These are phyloP conservation scores for Venustoraphidia nigricollis DNA, from an alignment of 2,888 invertebrate species.

Conservation along the genomic window DNA sequence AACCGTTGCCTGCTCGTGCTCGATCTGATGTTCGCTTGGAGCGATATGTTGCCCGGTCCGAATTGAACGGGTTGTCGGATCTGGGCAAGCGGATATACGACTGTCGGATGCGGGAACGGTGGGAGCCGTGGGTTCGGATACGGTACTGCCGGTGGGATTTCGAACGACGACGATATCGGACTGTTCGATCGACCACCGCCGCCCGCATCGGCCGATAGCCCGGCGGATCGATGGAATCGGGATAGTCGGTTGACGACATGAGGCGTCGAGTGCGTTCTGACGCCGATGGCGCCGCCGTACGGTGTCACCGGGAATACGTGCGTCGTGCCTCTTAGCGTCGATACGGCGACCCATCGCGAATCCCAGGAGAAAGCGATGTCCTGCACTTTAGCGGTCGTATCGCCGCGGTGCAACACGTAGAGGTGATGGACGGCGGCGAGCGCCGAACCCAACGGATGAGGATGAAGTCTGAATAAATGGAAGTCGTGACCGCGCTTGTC, in stretches of 20 bases:
- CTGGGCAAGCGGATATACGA: conserved; percentile 70
- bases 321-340: conserved; percentile 90
- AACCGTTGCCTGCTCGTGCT: conserved; percentile 46
- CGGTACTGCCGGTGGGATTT: conserved; percentile 37
- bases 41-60: conserved; percentile 4
- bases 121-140: conserved; percentile 81
- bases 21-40: conserved; percentile 6
- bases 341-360: conserved; percentile 92
- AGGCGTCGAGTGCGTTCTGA: conserved; percentile 86
- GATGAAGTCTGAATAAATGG: conserved; percentile 86
- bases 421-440: conserved; percentile 87
- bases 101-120: conserved; percentile 76
- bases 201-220: conserved; percentile 45
- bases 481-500: conserved; percentile 90
- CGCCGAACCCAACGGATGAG: conserved; percentile 78
- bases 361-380: conserved; percentile 86
- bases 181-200: conserved; percentile 47
- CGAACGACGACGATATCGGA: conserved; percentile 36
- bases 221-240: conserved; percentile 91
- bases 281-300: conserved; percentile 83
- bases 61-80: conserved; percentile 49
- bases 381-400: conserved; percentile 89
- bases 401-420: conserved; percentile 87
- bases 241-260: conserved; percentile 89
- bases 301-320: conserved; percentile 96